Percentiles rank a stretch among this genome's conserved stretches.
Conservation (phyloP, 2,888 invertebrate species). For the Minunthozetes semirufus region DNA sequence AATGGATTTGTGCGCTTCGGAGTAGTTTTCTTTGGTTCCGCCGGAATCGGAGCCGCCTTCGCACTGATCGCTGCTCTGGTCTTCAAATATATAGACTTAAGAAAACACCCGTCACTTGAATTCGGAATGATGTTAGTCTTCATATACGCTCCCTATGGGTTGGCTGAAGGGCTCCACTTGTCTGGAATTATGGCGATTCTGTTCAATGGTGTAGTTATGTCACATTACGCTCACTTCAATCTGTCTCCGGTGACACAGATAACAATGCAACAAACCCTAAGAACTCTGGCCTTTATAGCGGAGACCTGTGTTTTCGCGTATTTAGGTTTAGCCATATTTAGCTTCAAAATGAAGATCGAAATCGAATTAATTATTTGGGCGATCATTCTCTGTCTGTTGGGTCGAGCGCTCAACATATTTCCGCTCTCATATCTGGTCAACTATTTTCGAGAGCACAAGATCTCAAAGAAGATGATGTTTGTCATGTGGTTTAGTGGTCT, state of each 20-base stretch:
- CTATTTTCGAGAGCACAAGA: slow-evolving; percentile 93
- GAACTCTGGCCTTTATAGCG: slow-evolving; percentile 90
- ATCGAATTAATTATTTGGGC: slow-evolving; percentile 83
- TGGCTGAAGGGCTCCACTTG: slow-evolving; percentile 91
- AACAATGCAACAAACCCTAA: slow-evolving; percentile 97
- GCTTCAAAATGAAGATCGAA: slow-evolving; percentile 87
- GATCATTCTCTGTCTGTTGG: slow-evolving; percentile 76
- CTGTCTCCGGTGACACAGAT: slow-evolving; percentile 97
- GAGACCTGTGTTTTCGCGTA: slow-evolving; percentile 99
- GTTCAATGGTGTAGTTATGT: slow-evolving; percentile 98
- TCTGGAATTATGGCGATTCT: slow-evolving; percentile 99
- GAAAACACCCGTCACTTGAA: slow-evolving; percentile 95
- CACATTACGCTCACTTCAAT: slow-evolving; percentile 98
- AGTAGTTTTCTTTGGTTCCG: slow-evolving; percentile 96
- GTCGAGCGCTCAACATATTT: slow-evolving; percentile 93
- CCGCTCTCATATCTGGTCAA: slow-evolving; percentile 88
- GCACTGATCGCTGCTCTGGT: slow-evolving; percentile 75
- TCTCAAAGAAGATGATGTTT: slow-evolving; percentile 85
- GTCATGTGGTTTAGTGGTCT: slow-evolving; percentile 64
- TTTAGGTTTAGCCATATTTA: slow-evolving; percentile 84
- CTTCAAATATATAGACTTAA: slow-evolving; percentile 87
- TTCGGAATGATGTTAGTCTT: slow-evolving; percentile 98
- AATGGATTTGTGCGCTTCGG: slow-evolving; percentile 79
- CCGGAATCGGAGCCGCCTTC: slow-evolving; percentile 89
- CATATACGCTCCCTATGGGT: slow-evolving; percentile 94